Evolutionary conservation across 2,888 invertebrate species (phyloP).

Genomic region (Yponomeuta malinellus): DNA sequence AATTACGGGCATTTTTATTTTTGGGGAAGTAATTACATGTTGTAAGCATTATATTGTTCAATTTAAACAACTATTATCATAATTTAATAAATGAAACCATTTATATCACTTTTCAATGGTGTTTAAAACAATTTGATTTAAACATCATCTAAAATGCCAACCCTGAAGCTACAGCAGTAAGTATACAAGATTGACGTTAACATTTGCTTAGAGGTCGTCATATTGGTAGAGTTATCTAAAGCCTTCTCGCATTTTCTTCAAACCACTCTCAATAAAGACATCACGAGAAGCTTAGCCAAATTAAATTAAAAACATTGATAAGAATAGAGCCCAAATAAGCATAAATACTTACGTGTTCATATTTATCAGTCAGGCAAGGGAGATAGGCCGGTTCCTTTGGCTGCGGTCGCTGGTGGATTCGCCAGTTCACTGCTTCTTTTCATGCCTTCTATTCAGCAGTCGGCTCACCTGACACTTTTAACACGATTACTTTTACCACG

Average conservation of each 20-base stretch:
- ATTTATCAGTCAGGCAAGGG: slow-evolving; percentile 32
- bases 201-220: too few relatives aligned
- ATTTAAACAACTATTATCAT: too few relatives aligned
- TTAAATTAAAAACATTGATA: slow-evolving; percentile 8
- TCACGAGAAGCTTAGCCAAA: not conserved
- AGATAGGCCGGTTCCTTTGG: slow-evolving; percentile 20
- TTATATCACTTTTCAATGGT: too few relatives aligned
- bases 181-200: too few relatives aligned
- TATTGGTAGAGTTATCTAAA: not conserved
- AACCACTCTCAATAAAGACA: not conserved
- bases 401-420: not conserved
- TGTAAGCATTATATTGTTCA: too few relatives aligned
- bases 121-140: too few relatives aligned
- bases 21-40: too few relatives aligned
- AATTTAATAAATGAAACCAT: too few relatives aligned
- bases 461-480: slow-evolving; percentile 1
- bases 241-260: not conserved
- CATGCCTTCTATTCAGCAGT: slow-evolving; percentile 35
- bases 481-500: slow-evolving; percentile 1
- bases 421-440: slow-evolving; percentile 23
- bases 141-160: too few relatives aligned
- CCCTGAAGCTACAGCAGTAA: too few relatives aligned
- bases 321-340: not conserved
- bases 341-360: slow-evolving; percentile 45
- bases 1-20: too few relatives aligned